Evolutionary conservation across 1,140 invertebrate species (phyloP), one percentile per base, ranked within the genome.

Genomic region (Batillaria attramentaria): DNA sequence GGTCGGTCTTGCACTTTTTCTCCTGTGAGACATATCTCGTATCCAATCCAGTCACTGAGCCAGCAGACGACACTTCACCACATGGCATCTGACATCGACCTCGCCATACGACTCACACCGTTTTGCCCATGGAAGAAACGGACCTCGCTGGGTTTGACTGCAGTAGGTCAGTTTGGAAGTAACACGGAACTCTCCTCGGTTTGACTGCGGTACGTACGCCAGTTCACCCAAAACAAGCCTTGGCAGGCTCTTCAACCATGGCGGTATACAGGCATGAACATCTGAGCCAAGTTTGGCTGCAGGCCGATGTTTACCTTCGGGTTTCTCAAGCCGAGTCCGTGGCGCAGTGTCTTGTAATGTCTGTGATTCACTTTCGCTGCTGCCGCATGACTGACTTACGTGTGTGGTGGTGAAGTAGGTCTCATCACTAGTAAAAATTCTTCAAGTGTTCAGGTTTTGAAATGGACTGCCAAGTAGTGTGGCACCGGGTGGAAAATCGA

Each of bases 1-100:
- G 54, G 79, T 65, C 16, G 84, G 84, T 43, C 78, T 72, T 0
- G 84, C 81, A 82, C 79, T 85, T 78, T 85, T 85, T 41, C 84
- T 77, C 43, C 84, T 66, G 46, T 83, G 82, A 41, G 82, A 77
- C 82, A 83, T 83, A 41, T 42, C 70, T 35, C 16, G 28, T n/a
- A n/a, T 18, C 35, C 39, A 60, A 10, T 37, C 16, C 91, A 93
- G 3, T 86, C 72, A 37, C 18, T 62, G 6, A 62, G 31, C 20
- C 69, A 39, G 13, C 39, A 42, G n/a, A n/a, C 41, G n/a, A 20
- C 66, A 35, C 18, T 37, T 35, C 33, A 28, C 18, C 66, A 69
- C 28, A 16, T 24, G 37, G 37, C 39, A n/a, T 18, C 37, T 42
- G 37, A n/a, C 24, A 8, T 10, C 1, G n/a, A 1, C 33, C 66